Base-by-base conservation (phyloP, 2,113 vertebrate species). In the Phodopus roborovskii region DNA sequence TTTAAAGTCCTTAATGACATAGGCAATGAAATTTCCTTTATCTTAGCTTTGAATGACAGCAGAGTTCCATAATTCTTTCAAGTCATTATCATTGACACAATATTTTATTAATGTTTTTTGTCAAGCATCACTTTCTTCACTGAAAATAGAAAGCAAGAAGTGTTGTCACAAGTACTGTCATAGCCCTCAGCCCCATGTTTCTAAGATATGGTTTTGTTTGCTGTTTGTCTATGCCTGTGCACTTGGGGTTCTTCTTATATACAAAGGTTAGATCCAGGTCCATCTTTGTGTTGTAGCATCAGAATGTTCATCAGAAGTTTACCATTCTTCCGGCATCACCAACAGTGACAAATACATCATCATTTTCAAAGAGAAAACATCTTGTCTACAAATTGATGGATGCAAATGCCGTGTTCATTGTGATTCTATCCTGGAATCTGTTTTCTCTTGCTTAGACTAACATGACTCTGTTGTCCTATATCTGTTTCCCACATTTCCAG, bases 1-100 rank as follows among this genome's bases (percentile, higher is more conserved):
- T 95, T 96, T 62, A 89, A 82, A 62, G 73, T 62, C 92, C 36
- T 73, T 33, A 83, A 89, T 86, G 74, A 88, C 30, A 48, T 45
- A 78, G 6, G 39, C 3, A 6, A 15, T 87, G 13, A 92, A 1
- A 88, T 84, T 87, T 78, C 45, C 26, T 87, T 84, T 70, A 45
- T 88, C 70, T 70, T 58, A 85, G 74, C 66, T 60, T 48, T 87
- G 22, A 16, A 7, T n/a, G 24, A 88, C 8, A 82, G 20, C 1
- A 19, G 0, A 68, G 4, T 58, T 66, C 74, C 2, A 0, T 3
- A 39, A 85, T n/a, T 94, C 89, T n/a, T 73, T 82, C 30, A 88
- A n/a, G 58, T 60, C 58, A 64, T 79, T 73, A n/a, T 11, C 22
- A 92, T n/a, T 28, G 36, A 92, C 64, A 28, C 82, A 60, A 66